Evolutionary conservation across 1,140 invertebrate genomes (phyloP).

Genomic region (Schlechtendalia chinensis): DNA sequence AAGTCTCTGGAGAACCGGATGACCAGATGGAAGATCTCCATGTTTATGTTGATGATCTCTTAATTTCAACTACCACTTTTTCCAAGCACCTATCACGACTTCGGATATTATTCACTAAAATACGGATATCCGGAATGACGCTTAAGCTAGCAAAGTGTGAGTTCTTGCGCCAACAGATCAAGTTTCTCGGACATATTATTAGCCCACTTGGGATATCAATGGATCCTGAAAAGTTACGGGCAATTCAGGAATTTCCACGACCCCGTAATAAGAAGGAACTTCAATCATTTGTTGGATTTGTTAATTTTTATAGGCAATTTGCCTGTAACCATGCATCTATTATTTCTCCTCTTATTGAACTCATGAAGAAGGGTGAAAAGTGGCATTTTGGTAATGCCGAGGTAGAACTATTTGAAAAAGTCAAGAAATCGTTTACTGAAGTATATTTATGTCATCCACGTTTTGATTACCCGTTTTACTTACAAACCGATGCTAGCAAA

Average conservation of each 20-base stretch:
- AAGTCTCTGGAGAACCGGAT: too few relatives aligned
- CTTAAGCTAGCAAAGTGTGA: too few relatives aligned
- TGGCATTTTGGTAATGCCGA: neutral
- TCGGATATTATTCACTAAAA: too few relatives aligned
- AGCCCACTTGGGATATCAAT: too few relatives aligned
- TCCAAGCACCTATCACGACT: too few relatives aligned
- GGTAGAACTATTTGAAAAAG: neutral
- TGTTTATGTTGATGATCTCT: too few relatives aligned
- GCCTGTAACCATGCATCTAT: neutral
- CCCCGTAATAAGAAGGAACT: neutral
- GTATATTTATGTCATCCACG: neutral
- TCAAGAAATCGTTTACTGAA: neutral
- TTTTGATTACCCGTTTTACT: neutral
- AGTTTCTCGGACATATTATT: too few relatives aligned
- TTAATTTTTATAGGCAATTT: neutral
- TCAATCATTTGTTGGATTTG: neutral
- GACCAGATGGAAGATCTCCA: too few relatives aligned
- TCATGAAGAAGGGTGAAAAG: neutral
- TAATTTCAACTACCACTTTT: too few relatives aligned
- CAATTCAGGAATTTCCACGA: neutral
- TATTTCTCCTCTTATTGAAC: neutral
- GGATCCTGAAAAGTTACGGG: too few relatives aligned
- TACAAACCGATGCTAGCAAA: conserved; percentile 71
- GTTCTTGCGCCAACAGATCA: too few relatives aligned
- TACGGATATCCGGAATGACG: too few relatives aligned